phyloP scores from a whole-genome alignment of 1,140 invertebrate species.

The Papilio dardanus region DNA sequence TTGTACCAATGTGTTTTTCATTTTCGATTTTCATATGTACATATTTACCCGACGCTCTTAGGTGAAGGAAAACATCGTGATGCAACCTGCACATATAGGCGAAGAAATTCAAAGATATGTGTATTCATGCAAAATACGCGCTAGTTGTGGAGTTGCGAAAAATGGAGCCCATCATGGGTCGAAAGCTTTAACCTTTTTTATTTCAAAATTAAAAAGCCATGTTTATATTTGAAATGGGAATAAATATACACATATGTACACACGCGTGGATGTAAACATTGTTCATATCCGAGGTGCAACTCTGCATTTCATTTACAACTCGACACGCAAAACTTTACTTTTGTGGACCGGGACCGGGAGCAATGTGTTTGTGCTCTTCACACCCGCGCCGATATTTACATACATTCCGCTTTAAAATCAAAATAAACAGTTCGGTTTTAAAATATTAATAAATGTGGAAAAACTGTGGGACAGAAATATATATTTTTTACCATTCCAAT shows the following conservation, averaged over 20 bases:
- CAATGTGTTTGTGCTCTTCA: neutral
- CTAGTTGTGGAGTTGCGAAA: too few species aligned
- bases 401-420: neutral
- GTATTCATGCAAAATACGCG: too few species aligned
- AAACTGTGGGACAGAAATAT: neutral
- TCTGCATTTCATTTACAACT: conserved; percentile 35
- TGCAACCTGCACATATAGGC: too few species aligned
- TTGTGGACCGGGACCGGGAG: neutral
- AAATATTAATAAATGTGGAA: conserved; percentile 9
- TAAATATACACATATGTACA: conserved; percentile 19
- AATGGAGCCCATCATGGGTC: too few species aligned
- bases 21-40: too few species aligned
- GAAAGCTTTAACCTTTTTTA: too few species aligned
- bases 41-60: too few species aligned
- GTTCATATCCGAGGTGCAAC: conserved; percentile 23
- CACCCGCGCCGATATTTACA: neutral
- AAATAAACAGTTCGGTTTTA: neutral
- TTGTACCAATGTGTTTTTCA: too few species aligned
- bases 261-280: conserved; percentile 28
- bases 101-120: too few species aligned
- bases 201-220: conserved; percentile 35
- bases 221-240: conserved; percentile 14
- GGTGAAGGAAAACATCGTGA: too few species aligned
- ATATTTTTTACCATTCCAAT: neutral
- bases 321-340: conserved; percentile 32